These are phyloP conservation scores for Gasterosteus aculeatus DNA, from an alignment of 2,113 vertebrate genomes.

Conservation along the genomic window DNA sequence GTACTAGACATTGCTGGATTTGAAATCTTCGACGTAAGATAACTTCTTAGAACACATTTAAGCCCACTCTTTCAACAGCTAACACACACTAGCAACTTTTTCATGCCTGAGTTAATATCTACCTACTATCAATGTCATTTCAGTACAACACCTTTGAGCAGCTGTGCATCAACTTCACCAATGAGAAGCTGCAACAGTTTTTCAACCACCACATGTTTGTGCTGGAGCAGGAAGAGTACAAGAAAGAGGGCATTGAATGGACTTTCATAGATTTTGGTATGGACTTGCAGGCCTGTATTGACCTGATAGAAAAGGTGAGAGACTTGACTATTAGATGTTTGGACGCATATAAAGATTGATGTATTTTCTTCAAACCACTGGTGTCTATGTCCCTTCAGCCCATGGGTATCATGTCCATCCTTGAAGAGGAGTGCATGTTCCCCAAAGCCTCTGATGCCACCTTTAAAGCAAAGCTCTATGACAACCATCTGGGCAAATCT, in stretches of 20 bases:
- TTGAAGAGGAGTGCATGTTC: constrained; percentile 85
- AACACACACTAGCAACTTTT: neutral
- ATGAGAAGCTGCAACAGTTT: constrained; percentile 84
- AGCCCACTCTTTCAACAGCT: neutral
- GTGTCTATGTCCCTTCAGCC: constrained; percentile 61
- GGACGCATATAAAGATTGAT: neutral
- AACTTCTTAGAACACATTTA: neutral
- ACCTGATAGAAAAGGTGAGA: constrained; percentile 86
- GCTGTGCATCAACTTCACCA: constrained; percentile 84
- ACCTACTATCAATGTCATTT: neutral
- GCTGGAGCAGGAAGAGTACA: constrained; percentile 83
- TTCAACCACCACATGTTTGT: constrained; percentile 84
- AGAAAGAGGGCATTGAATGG: constrained; percentile 79
- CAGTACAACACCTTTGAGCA: constrained; percentile 79
- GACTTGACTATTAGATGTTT: neutral
- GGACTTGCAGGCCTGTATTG: constrained; percentile 85
- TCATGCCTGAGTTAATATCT: neutral
- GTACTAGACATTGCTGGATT: constrained; percentile 82
- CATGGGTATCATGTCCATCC: constrained; percentile 86
- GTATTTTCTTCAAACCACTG: neutral
- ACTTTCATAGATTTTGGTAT: constrained; percentile 86
- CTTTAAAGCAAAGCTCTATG: constrained; percentile 85
- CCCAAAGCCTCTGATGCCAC: constrained; percentile 80
- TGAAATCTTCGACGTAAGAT: constrained; percentile 80
- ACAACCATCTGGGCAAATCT: constrained; percentile 84